phyloP scores from a whole-genome alignment of 2,888 invertebrate species.

The Drosophila paranaensis region DNA sequence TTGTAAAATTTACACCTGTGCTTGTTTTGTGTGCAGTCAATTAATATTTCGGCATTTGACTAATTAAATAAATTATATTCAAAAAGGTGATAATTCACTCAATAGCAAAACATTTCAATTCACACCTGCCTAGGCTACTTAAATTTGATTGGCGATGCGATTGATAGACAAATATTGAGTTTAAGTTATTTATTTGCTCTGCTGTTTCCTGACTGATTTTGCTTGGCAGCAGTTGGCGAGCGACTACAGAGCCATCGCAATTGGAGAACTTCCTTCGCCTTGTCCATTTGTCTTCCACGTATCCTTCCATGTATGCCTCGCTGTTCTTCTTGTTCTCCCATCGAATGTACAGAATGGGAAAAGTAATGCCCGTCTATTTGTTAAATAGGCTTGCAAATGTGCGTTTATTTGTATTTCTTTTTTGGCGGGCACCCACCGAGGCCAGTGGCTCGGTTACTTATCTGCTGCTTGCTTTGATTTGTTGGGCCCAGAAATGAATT shows the following conservation, averaged over 20 bases:
- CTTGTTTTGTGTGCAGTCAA: too few relatives aligned
- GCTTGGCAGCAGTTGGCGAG: neutral
- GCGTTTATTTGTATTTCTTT: conserved; percentile 40
- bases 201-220: neutral
- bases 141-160: neutral
- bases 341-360: conserved; percentile 18
- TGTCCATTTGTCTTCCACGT: conserved; percentile 26
- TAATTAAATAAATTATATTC: neutral
- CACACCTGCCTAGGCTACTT: neutral
- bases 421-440: neutral
- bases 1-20: too few relatives aligned
- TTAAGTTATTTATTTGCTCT: neutral
- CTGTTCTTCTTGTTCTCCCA: conserved; percentile 17
- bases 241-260: too few relatives aligned
- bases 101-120: neutral
- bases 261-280: conserved; percentile 1
- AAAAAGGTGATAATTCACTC: neutral
- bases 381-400: conserved; percentile 78
- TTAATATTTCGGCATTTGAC: neutral
- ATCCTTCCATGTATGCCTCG: neutral
- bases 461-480: conserved; percentile 70
- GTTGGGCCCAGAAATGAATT: conserved; percentile 59
- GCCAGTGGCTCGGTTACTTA: conserved; percentile 47
- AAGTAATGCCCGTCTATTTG: conserved; percentile 67
- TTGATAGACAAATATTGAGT: neutral